Conservation (phyloP, 2,113 vertebrate species). For the Penelope pileata region DNA sequence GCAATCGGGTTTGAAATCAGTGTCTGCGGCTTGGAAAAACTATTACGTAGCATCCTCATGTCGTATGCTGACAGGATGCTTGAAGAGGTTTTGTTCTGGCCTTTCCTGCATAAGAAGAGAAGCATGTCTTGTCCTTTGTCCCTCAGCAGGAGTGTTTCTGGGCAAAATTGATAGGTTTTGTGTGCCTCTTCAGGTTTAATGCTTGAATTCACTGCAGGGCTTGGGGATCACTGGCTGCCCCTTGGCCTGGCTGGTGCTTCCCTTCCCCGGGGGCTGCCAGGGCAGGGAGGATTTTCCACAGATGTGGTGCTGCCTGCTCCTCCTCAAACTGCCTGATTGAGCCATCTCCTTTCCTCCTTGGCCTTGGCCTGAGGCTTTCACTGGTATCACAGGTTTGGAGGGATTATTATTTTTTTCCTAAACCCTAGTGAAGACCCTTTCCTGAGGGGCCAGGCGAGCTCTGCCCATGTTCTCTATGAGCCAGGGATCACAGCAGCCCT, state of each 20-base stretch:
- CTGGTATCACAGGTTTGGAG: not conserved
- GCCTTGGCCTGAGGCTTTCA: not conserved
- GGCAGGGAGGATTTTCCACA: not conserved
- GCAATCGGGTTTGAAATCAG: not conserved
- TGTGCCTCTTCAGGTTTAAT: not conserved
- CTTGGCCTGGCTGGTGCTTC: not conserved
- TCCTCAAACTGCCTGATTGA: not conserved
- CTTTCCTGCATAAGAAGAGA: not conserved
- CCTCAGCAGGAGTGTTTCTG: not conserved
- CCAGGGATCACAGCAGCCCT: not conserved
- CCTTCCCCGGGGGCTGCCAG: not conserved
- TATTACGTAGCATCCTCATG: not conserved
- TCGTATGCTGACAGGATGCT: not conserved
- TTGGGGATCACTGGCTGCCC: not conserved
- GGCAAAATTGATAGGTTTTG: not conserved
- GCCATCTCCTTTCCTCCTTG: not conserved
- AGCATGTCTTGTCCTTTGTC: not conserved
- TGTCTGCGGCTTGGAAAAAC: not conserved
- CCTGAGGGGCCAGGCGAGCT: not conserved
- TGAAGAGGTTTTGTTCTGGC: not conserved
- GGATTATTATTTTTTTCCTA: not conserved
- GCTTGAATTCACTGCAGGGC: not conserved
- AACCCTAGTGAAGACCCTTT: not conserved
- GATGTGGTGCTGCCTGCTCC: not conserved
- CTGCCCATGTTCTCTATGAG: not conserved